Percentiles rank a stretch among this genome's conserved stretches.
Evolutionary conservation across 2,797 vertebrate genomes (phyloP).

Genomic region (Acipenser ruthenus): DNA sequence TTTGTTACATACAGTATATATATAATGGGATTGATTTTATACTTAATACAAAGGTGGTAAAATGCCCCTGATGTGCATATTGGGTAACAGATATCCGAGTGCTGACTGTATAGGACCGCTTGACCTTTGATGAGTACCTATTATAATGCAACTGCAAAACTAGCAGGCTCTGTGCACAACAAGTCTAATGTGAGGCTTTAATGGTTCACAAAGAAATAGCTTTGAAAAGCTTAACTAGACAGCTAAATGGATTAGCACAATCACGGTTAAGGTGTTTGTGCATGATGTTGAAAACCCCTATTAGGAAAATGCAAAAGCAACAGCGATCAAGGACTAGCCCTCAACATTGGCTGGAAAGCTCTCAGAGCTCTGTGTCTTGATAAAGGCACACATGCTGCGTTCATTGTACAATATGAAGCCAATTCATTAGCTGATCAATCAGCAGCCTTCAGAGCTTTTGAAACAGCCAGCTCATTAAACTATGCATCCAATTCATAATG

Average conservation of each 20-base stretch:
- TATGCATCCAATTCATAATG: too few relatives aligned
- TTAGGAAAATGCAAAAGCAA: neutral
- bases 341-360: neutral
- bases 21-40: too few relatives aligned
- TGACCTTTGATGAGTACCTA: slow-evolving; percentile 5
- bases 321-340: neutral
- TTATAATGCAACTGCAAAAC: neutral
- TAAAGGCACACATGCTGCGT: neutral
- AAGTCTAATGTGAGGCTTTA: neutral
- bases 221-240: slow-evolving; percentile 3
- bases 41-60: too few relatives aligned
- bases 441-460: neutral
- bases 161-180: neutral
- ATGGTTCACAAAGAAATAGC: neutral
- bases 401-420: neutral
- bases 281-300: neutral
- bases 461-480: neutral
- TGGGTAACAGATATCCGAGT: too few relatives aligned
- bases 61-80: too few relatives aligned
- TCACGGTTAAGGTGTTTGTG: neutral
- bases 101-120: neutral
- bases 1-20: too few relatives aligned
- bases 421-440: neutral
- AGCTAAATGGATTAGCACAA: slow-evolving; percentile 2
- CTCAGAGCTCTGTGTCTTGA: neutral